A percentile compares a stretch with the other conserved stretches of the same genome.
phyloP scores from a whole-genome alignment of 2,797 vertebrate species.

The Argyrosomus regius region DNA sequence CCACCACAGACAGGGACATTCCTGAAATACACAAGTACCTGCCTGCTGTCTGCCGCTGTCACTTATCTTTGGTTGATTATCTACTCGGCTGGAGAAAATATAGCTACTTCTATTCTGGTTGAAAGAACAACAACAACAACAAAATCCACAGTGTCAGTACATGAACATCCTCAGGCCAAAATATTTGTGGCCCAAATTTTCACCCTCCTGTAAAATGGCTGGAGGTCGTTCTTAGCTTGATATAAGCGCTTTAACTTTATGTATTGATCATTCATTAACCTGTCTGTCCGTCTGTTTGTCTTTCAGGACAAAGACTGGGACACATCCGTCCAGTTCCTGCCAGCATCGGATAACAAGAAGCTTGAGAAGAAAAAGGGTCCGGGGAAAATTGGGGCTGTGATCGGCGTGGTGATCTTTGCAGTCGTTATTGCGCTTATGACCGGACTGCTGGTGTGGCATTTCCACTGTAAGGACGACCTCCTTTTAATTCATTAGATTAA shows the following conservation, averaged over 20 bases:
- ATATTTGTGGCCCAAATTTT: neutral
- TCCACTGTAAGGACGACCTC: conserved; percentile 90
- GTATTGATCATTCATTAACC: neutral
- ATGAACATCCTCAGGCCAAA: fast-evolving
- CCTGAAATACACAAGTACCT: conserved; percentile 43
- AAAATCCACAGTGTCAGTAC: neutral
- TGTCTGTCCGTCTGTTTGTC: conserved; percentile 53
- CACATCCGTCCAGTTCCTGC: conserved; percentile 90
- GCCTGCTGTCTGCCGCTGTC: conserved; percentile 28
- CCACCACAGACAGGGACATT: conserved; percentile 36
- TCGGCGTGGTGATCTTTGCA: conserved; percentile 67
- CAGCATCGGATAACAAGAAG: conserved; percentile 89
- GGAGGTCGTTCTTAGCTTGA: neutral
- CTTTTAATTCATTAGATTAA: neutral
- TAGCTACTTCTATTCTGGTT: neutral
- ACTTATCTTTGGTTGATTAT: conserved; percentile 23
- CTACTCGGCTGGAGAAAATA: neutral
- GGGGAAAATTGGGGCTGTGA: conserved; percentile 77
- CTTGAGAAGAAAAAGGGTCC: conserved; percentile 90
- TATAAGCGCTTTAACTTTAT: neutral
- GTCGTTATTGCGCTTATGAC: conserved; percentile 82
- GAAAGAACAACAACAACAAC: neutral
- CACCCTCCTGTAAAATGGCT: neutral
- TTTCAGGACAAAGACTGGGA: conserved; percentile 85
- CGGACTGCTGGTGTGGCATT: conserved; percentile 95